A percentile compares a stretch with the other conserved stretches of the same genome.
Evolutionary conservation across 1,140 invertebrate species (phyloP).

Genomic region (Dysdera silvatica): DNA sequence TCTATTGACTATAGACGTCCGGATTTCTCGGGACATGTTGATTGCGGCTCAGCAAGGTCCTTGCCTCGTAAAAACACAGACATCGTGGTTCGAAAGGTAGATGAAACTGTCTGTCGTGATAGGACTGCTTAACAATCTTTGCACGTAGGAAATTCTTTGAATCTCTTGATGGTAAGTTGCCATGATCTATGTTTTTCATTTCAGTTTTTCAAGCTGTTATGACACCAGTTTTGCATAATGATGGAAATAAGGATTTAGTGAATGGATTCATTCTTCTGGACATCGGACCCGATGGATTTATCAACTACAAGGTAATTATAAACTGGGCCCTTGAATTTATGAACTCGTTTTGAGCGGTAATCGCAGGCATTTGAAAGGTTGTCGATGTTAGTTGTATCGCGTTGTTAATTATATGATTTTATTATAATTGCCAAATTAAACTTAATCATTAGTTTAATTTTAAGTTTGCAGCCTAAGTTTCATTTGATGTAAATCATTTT

Average conservation of each 20-base stretch:
- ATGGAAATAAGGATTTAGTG: slow-evolving; percentile 3
- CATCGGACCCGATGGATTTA: slow-evolving; percentile 19
- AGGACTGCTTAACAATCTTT: no score
- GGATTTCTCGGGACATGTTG: no score
- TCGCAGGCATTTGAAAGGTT: not conserved
- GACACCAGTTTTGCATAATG: not conserved
- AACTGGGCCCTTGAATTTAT: not conserved
- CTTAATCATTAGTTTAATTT: no score
- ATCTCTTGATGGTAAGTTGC: no score
- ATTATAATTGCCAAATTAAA: no score
- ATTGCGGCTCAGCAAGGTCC: no score
- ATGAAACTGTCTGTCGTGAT: no score
- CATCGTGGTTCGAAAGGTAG: no score
- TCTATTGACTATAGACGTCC: no score
- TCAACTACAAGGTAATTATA: slow-evolving; percentile 24
- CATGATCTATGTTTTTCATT: no score
- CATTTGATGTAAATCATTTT: not conserved
- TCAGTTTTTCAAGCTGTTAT: slow-evolving; percentile 31
- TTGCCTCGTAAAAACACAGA: no score
- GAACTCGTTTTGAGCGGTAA: not conserved
- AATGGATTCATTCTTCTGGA: slow-evolving; percentile 27
- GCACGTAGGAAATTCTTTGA: no score
- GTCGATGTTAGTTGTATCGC: not conserved
- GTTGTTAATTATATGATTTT: not conserved
- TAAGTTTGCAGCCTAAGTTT: not conserved